Evolutionary conservation across 2,113 vertebrate species (phyloP).

Genomic region (Acanthochromis polyacanthus): DNA sequence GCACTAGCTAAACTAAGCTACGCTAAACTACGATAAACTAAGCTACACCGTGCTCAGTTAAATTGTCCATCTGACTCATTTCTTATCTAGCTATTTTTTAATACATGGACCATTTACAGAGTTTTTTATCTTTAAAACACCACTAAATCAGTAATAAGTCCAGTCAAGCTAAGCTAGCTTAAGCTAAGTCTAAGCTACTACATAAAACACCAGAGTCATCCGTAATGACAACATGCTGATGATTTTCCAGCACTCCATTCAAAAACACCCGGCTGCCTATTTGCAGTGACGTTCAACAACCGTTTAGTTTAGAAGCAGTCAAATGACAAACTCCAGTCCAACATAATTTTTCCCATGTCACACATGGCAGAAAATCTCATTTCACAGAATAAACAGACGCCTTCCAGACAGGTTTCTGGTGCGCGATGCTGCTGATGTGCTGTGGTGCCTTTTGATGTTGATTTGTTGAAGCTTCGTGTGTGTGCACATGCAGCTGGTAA

Average conservation of each 20-base stretch:
- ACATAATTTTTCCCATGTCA: conserved; percentile 30
- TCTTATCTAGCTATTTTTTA: too few relatives aligned
- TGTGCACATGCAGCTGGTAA: conserved; percentile 9
- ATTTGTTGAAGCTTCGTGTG: conserved; percentile 17
- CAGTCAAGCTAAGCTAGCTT: too few relatives aligned
- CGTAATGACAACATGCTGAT: neutral
- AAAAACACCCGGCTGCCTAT: too few relatives aligned
- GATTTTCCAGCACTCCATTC: neutral
- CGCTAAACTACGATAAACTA: too few relatives aligned
- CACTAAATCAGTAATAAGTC: too few relatives aligned
- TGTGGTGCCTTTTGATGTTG: conserved; percentile 42
- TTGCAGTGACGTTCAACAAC: neutral
- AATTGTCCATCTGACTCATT: too few relatives aligned
- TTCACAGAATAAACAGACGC: conserved; percentile 44
- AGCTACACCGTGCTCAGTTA: too few relatives aligned
- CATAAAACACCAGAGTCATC: neutral
- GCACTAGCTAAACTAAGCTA: too few relatives aligned
- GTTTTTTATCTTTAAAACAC: too few relatives aligned
- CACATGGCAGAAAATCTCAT: conserved; percentile 43
- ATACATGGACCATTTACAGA: too few relatives aligned
- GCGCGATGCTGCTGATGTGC: conserved; percentile 21
- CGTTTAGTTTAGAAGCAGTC: neutral
- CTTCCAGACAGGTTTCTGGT: conserved; percentile 33
- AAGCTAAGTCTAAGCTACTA: neutral
- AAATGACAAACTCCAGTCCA: neutral